phyloP scores from a whole-genome alignment of 2,888 invertebrate species.

The Anthrax anthrax region DNA sequence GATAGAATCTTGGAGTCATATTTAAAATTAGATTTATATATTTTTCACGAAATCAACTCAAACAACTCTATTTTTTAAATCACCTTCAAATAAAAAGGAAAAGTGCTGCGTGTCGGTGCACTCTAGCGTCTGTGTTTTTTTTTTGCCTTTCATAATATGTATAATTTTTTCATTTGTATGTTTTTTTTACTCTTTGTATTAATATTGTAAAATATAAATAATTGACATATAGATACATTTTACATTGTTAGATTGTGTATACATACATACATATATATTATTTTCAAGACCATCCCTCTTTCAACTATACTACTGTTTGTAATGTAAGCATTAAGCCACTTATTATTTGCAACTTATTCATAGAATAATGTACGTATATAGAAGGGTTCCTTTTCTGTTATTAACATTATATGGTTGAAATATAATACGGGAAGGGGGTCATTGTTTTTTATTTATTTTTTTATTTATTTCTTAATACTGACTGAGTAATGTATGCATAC shows the following conservation, averaged over 20 bases:
- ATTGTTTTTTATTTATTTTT: not conserved
- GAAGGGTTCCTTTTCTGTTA: not conserved
- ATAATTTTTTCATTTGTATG: not conserved
- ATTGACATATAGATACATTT: too few species aligned
- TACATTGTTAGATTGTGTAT: not conserved
- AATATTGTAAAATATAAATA: too few species aligned
- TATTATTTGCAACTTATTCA: not conserved
- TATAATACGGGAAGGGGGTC: not conserved
- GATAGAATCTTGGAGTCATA: too few species aligned
- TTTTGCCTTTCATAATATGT: too few species aligned
- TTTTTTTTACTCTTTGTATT: not conserved
- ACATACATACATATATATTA: too few species aligned
- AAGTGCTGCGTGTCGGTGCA: slow-evolving; percentile 10
- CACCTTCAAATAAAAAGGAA: slow-evolving; percentile 7
- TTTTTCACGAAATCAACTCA: too few species aligned
- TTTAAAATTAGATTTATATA: too few species aligned
- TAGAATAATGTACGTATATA: not conserved
- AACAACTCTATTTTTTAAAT: too few species aligned
- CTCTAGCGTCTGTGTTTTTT: not conserved
- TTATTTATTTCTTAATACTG: too few species aligned
- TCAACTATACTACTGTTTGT: too few species aligned
- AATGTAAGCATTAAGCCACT: not conserved
- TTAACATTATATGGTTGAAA: not conserved
- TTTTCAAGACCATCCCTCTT: too few species aligned
- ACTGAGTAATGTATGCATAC: too few species aligned